phyloP scores from a whole-genome alignment of 2,797 vertebrate species.

The Poliocrania exsul region DNA sequence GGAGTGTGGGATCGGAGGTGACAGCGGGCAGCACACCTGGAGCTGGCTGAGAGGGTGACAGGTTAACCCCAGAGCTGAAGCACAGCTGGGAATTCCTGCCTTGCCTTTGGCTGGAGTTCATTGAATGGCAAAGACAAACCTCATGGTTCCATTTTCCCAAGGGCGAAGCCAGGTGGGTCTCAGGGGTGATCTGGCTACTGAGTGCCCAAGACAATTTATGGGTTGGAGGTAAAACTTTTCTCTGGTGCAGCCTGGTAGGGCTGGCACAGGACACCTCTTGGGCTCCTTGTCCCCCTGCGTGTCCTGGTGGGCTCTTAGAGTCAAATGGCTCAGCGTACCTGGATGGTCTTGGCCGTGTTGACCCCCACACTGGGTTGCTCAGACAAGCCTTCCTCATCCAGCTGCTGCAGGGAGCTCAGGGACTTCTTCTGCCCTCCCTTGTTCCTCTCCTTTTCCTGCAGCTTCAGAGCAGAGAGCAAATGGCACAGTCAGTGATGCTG shows the following conservation, averaged over 20 bases:
- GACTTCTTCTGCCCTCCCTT: constrained; percentile 64
- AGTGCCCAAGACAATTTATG: neutral
- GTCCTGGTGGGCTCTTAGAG: neutral
- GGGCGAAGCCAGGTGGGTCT: neutral
- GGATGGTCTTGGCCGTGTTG: neutral
- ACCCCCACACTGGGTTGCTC: neutral
- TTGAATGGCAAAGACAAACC: neutral
- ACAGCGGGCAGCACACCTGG: neutral
- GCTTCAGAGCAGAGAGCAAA: neutral
- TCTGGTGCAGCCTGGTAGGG: neutral
- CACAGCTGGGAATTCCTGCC: neutral
- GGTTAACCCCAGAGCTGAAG: neutral
- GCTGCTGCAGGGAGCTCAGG: constrained; percentile 46
- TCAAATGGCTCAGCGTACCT: neutral
- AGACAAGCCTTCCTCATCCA: constrained; percentile 6
- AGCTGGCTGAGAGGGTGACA: neutral
- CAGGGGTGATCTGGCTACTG: neutral
- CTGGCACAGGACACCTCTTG: neutral
- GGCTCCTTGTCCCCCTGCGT: neutral
- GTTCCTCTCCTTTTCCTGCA: constrained; percentile 64
- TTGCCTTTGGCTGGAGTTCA: neutral
- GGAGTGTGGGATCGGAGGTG: neutral
- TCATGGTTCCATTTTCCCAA: neutral
- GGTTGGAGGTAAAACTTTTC: neutral
- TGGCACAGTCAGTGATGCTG: neutral